Evolutionary conservation across 2,888 invertebrate genomes (phyloP).

Genomic region (Troides helena): DNA sequence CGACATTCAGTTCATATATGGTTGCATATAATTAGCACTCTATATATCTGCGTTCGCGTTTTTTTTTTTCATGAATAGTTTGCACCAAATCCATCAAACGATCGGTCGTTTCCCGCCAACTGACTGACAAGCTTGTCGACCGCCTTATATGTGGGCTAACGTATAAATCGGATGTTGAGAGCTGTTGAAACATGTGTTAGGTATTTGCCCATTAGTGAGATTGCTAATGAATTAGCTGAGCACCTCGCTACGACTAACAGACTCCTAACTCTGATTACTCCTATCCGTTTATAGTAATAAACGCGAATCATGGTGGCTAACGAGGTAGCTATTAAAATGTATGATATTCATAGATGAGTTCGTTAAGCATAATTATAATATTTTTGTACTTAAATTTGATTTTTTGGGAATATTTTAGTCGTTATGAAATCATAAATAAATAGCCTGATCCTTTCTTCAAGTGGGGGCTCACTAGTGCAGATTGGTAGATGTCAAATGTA

Average conservation of each 20-base stretch:
- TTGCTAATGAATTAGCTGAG: conserved; percentile 30
- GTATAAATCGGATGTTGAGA: conserved; percentile 19
- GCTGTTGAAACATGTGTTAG: conserved; percentile 29
- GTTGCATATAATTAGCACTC: conserved; percentile 19
- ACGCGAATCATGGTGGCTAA: conserved; percentile 8
- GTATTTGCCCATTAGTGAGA: conserved; percentile 30
- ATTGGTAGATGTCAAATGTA: too few relatives aligned
- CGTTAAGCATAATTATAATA: background rate
- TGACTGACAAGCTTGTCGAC: conserved; percentile 7
- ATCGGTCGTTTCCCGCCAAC: conserved; percentile 13
- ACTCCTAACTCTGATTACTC: conserved; percentile 24
- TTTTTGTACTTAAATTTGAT: too few relatives aligned
- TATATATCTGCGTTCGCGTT: conserved; percentile 13
- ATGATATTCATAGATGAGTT: background rate
- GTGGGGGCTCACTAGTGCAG: too few relatives aligned
- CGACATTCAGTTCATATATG: conserved; percentile 6
- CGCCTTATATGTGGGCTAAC: conserved; percentile 20
- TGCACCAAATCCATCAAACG: conserved; percentile 26
- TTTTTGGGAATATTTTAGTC: too few relatives aligned
- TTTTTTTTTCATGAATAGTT: conserved; percentile 17
- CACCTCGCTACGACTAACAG: conserved; percentile 16
- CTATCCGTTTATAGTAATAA: conserved; percentile 26
- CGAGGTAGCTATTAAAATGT: conserved; percentile 6
- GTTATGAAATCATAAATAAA: too few relatives aligned
- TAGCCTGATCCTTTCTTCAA: too few relatives aligned